phyloP scores from a whole-genome alignment of 2,888 invertebrate genomes.

The Torymus texanus region DNA sequence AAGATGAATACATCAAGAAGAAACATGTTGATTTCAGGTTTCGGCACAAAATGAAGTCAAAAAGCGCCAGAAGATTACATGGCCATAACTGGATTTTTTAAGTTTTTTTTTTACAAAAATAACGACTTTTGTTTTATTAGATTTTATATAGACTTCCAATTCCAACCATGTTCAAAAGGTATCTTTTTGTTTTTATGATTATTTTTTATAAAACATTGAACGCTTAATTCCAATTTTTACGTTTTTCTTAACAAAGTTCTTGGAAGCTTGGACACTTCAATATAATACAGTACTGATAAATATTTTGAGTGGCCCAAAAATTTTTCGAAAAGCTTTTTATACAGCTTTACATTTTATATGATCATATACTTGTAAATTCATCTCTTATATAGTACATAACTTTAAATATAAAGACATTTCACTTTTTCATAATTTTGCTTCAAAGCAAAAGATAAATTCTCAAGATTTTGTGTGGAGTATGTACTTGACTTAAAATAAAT shows the following conservation, averaged over 20 bases:
- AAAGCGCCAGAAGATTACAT: constrained; percentile 64
- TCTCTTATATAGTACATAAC: too few species aligned
- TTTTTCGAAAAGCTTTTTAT: constrained; percentile 15
- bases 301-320: constrained; percentile 27
- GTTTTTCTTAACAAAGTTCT: constrained; percentile 36
- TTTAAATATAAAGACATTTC: too few species aligned
- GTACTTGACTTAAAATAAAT: too few species aligned
- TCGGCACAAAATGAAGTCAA: constrained; percentile 54
- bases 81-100: constrained; percentile 58
- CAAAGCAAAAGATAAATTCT: too few species aligned
- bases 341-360: neutral
- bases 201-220: constrained; percentile 45
- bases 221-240: constrained; percentile 19
- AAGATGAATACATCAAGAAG: constrained; percentile 30
- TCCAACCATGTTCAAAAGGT: constrained; percentile 38
- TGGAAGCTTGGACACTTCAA: constrained; percentile 13
- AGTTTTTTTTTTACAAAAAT: constrained; percentile 29
- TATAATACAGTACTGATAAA: constrained; percentile 9
- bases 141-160: constrained; percentile 25
- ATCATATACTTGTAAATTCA: neutral
- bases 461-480: too few species aligned
- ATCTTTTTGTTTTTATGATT: neutral
- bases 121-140: constrained; percentile 41
- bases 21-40: constrained; percentile 55
- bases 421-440: too few species aligned